Evolutionary conservation across 1,140 invertebrate genomes (phyloP).

Genomic region (Steinernema feltiae): DNA sequence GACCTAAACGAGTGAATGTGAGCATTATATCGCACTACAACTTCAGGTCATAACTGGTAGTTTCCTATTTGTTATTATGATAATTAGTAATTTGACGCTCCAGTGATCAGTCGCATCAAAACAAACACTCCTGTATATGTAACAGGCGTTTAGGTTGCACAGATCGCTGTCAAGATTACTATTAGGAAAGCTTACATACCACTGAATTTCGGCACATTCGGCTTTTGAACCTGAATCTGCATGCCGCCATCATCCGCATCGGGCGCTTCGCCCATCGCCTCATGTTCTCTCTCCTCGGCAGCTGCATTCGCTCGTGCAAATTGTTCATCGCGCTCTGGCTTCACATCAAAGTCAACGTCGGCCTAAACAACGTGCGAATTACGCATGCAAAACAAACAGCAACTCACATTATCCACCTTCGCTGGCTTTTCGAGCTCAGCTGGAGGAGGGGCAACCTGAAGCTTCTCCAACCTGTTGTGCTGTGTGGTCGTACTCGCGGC

Average conservation of each 20-base stretch:
- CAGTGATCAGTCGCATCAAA: too few relatives aligned
- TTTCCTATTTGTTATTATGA: too few relatives aligned
- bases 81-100: too few relatives aligned
- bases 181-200: neutral
- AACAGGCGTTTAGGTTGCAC: too few relatives aligned
- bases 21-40: too few relatives aligned
- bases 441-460: too few relatives aligned
- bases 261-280: neutral
- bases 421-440: neutral
- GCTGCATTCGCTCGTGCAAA: neutral
- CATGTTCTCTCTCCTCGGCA: neutral
- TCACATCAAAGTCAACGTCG: neutral
- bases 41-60: too few relatives aligned
- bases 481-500: neutral
- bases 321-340: conserved; percentile 9
- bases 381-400: too few relatives aligned
- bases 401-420: too few relatives aligned
- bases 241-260: neutral
- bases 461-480: neutral
- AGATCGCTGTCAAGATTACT: too few relatives aligned
- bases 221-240: neutral
- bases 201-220: neutral
- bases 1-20: too few relatives aligned
- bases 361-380: neutral
- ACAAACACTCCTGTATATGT: too few relatives aligned